phyloP scores from a whole-genome alignment of 1,140 invertebrate species.

The Bombus sibiricus region DNA sequence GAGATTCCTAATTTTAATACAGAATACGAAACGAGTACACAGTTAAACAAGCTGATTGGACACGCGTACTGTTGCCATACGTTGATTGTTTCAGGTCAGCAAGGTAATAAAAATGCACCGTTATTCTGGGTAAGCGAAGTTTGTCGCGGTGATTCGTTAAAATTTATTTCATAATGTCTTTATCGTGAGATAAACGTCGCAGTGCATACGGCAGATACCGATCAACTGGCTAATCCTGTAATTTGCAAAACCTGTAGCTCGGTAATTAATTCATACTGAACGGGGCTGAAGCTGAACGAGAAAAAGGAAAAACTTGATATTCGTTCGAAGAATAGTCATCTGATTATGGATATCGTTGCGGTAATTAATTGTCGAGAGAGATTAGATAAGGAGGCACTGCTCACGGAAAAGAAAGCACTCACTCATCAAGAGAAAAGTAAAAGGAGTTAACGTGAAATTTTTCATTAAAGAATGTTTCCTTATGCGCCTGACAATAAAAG shows the following conservation, averaged over 20 bases:
- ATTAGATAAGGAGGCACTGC: background rate
- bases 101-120: constrained; percentile 61
- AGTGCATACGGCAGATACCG: background rate
- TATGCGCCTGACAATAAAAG: constrained; percentile 27
- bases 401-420: constrained; percentile 53
- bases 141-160: constrained; percentile 44
- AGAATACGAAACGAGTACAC: background rate
- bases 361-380: constrained; percentile 46
- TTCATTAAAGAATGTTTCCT: constrained; percentile 47
- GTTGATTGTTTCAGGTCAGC: constrained; percentile 57
- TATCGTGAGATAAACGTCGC: background rate
- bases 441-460: constrained; percentile 45
- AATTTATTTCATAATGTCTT: constrained; percentile 12
- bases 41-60: background rate
- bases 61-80: background rate
- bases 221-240: background rate
- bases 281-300: background rate
- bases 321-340: constrained; percentile 6
- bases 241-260: background rate
- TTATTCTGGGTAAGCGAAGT: constrained; percentile 42
- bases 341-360: constrained; percentile 4
- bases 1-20: background rate
- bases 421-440: constrained; percentile 48
- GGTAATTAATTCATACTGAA: background rate
- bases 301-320: background rate